Base-by-base conservation (phyloP, 2,113 vertebrate species). In the Micronycteris hirsuta region DNA sequence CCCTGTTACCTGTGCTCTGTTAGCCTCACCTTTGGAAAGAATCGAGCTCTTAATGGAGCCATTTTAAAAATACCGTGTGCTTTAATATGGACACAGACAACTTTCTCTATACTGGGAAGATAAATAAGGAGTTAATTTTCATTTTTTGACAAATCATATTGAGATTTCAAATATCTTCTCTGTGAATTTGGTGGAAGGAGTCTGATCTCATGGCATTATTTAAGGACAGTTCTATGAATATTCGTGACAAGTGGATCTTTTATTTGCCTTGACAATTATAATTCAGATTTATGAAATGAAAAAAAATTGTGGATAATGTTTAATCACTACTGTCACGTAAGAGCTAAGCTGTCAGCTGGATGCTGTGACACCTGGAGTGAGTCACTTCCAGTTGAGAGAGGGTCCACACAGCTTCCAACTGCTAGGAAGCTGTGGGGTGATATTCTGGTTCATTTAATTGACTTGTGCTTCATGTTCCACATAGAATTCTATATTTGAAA, bases 211-310 rank as follows among this genome's bases (percentile, higher is more conserved):
- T 47, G 41, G 28, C 56, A 82, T 90, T 54, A 96, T 65, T 77
- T 92, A 28, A 96, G 86, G 74, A 89, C 36, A 93, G 85, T 31
- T 95, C 61, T 76, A 63, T 92, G 97, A 97, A 96, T 91, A 96
- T 97, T 94, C 95, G 61, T 96, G 95, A 97, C 78, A 97, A 96
- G 93, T 91, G 61, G 94, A 94, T 83, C 71, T 96, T 93, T 91
- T 95, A 97, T 88, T 97, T 97, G 61, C 74, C 86, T 96, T 96
- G 82, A 96, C 93, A 94, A 97, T 97, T 95, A 93, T 89, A 82
- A 95, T 91, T 98, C 81, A 90, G 65, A 96, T 94, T 94, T 76
- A 68, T 85, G 73, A 92, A 97, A 95, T 88, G 36, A 94, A 96
- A 97, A 63, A 97, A 97, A 93, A 93, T 1, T 88, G 92, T 92